These are phyloP conservation scores for Meliscaeva auricollis DNA, from an alignment of 2,888 invertebrate species.

Conservation along the genomic window DNA sequence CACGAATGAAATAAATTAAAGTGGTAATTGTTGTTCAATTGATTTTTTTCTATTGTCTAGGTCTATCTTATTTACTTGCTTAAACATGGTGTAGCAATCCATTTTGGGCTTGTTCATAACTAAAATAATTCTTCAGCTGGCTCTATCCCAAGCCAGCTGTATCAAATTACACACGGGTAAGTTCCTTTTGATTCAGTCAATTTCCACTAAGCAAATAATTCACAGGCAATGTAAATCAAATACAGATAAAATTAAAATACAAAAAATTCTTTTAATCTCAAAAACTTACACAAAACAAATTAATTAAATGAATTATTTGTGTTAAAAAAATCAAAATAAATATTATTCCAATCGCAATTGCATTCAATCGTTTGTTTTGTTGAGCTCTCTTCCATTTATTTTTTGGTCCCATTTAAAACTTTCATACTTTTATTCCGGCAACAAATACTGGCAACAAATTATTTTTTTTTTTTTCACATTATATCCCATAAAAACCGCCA, in stretches of 20 bases:
- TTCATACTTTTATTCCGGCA: not conserved
- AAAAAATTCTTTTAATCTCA: not conserved
- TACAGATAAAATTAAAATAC: not conserved
- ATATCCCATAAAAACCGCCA: slow-evolving; percentile 3
- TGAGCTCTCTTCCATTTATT: not conserved
- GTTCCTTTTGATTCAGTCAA: no score
- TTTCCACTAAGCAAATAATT: no score
- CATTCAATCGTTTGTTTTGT: slow-evolving; percentile 44
- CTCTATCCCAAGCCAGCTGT: no score
- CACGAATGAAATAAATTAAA: no score
- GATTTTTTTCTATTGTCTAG: no score
- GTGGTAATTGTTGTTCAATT: no score
- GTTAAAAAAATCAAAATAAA: slow-evolving; percentile 54
- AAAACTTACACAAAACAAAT: slow-evolving; percentile 25
- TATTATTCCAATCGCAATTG: slow-evolving; percentile 59
- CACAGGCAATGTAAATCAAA: not conserved
- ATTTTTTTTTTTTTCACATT: slow-evolving; percentile 63
- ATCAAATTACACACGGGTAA: no score
- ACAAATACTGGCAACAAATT: slow-evolving; percentile 37
- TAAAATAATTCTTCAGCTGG: no score
- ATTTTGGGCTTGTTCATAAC: no score
- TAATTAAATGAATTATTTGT: slow-evolving; percentile 56
- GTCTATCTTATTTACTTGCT: no score
- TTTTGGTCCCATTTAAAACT: not conserved
- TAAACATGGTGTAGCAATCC: no score